Evolutionary conservation across 23 tunicate genomes (phyloP).

Genomic region (Ascidia mentula): DNA sequence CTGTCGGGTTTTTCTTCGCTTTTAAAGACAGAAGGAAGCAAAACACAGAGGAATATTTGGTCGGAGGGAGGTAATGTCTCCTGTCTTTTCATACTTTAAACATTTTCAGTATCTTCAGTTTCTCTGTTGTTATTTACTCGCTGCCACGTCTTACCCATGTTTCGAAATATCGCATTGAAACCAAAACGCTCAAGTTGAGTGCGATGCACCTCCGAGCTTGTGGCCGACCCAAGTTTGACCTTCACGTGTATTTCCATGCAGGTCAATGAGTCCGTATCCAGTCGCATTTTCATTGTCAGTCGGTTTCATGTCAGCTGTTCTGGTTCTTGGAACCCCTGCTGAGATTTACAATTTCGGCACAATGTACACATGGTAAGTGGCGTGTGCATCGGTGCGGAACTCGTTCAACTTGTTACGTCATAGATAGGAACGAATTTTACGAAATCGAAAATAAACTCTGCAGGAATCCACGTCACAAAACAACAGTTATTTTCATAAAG

Average conservation of each 20-base stretch:
- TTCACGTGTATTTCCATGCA: too few relatives aligned
- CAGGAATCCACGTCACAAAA: neutral
- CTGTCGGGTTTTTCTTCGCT: slow-evolving; percentile 36
- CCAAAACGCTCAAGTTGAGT: too few relatives aligned
- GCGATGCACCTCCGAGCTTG: too few relatives aligned
- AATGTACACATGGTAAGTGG: slow-evolving; percentile 70
- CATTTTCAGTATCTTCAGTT: too few relatives aligned
- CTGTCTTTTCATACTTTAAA: too few relatives aligned
- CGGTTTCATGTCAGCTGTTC: slow-evolving; percentile 70
- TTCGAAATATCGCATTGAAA: too few relatives aligned
- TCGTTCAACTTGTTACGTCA: too few relatives aligned
- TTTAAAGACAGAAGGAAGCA: slow-evolving; percentile 32
- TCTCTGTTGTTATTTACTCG: too few relatives aligned
- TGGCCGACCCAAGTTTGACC: too few relatives aligned
- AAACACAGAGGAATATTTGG: slow-evolving; percentile 35
- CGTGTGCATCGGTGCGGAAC: neutral
- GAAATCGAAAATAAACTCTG: too few relatives aligned
- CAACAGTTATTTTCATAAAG: slow-evolving; percentile 17
- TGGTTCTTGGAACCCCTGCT: slow-evolving; percentile 66
- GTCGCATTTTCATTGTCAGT: slow-evolving; percentile 42
- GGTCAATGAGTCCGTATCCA: slow-evolving; percentile 57
- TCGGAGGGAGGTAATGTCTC: slow-evolving; percentile 54
- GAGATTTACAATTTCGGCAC: slow-evolving; percentile 66
- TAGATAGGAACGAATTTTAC: too few relatives aligned
- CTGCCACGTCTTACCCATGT: too few relatives aligned